phyloP scores from a whole-genome alignment of 2,888 invertebrate species.

The Temnothorax ravouxi region DNA sequence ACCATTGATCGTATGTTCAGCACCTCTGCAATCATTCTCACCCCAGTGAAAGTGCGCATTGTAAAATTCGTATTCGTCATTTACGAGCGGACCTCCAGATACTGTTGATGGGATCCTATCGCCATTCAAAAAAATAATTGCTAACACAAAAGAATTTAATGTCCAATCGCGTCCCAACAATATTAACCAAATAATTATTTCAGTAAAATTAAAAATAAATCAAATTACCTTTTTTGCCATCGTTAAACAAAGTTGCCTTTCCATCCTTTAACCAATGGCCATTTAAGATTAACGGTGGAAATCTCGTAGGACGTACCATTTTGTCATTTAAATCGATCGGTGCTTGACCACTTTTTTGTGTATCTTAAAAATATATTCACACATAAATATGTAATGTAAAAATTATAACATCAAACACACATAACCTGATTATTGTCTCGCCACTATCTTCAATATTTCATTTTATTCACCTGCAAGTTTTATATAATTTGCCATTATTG shows the following conservation, averaged over 20 bases:
- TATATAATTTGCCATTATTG: not conserved
- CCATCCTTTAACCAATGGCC: conserved; percentile 83
- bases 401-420: not conserved
- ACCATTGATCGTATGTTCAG: conserved; percentile 81
- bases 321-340: conserved; percentile 80
- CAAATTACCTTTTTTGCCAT: conserved; percentile 75
- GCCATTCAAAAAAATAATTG: conserved; percentile 73
- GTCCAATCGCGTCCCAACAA: not conserved
- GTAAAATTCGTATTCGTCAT: conserved; percentile 78
- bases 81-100: conserved; percentile 77
- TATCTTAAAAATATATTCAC: conserved; percentile 48
- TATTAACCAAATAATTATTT: not conserved
- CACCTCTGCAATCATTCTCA: conserved; percentile 77
- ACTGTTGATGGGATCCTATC: conserved; percentile 79
- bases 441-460: not conserved
- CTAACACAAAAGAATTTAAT: conserved; percentile 62
- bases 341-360: conserved; percentile 76
- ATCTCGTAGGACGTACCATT: conserved; percentile 64
- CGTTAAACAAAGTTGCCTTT: conserved; percentile 76
- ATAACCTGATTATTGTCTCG: not conserved
- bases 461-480: not conserved
- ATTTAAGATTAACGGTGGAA: conserved; percentile 76
- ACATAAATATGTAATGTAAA: not conserved
- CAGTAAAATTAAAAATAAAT: not conserved
- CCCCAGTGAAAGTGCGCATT: conserved; percentile 81